A percentile compares a stretch with the other conserved stretches of the same genome.
These are phyloP conservation scores for Palythoa heliodiscus DNA, from an alignment of 92 coral and sea anemone genomes.

Conservation along the genomic window DNA sequence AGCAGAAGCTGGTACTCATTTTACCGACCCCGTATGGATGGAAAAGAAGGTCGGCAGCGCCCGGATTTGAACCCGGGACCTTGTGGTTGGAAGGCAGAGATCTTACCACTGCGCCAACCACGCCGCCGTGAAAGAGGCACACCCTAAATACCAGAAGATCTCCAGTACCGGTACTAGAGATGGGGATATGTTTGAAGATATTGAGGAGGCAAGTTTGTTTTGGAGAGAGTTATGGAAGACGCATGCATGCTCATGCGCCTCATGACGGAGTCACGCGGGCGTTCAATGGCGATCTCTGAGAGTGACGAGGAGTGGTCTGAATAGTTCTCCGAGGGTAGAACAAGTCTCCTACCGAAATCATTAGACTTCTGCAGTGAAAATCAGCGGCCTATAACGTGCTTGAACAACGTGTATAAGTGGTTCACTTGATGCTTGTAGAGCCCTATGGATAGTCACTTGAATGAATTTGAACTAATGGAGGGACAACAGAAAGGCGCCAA, in stretches of 20 bases:
- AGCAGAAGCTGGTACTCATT: too few species aligned
- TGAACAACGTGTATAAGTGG: conserved; percentile 63
- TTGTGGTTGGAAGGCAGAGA: too few species aligned
- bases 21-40: too few species aligned
- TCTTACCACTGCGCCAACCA: too few species aligned
- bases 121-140: neutral
- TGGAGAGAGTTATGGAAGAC: neutral
- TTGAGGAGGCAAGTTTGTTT: neutral
- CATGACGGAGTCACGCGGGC: neutral
- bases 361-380: conserved; percentile 49
- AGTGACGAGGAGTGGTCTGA: neutral
- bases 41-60: too few species aligned
- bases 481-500: conserved; percentile 56
- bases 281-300: neutral
- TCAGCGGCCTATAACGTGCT: conserved; percentile 66
- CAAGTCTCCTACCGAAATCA: neutral
- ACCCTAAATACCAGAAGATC: neutral
- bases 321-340: neutral
- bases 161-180: neutral
- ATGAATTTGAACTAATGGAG: conserved; percentile 49
- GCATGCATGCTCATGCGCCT: neutral
- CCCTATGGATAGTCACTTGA: conserved; percentile 52
- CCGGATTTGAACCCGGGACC: too few species aligned
- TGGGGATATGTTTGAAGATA: neutral
- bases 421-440: conserved; percentile 54